phyloP scores from a whole-genome alignment of 2,113 vertebrate genomes.

The Scalopus aquaticus region DNA sequence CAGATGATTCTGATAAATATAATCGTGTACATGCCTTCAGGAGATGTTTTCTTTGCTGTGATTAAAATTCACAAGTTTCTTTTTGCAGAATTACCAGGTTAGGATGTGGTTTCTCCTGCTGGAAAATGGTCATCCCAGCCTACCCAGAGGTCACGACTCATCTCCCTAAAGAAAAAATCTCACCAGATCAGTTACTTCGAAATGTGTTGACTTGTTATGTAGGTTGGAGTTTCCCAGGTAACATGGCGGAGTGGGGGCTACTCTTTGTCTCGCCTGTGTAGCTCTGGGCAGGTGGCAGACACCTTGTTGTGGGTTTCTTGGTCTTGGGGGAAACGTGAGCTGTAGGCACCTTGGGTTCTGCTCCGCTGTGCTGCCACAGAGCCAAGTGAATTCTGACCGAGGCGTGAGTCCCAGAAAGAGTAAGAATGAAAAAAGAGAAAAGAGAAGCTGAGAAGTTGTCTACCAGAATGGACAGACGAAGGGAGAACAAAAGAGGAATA shows the following conservation, averaged over 20 bases:
- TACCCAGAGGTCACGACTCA: neutral
- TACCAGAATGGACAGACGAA: neutral
- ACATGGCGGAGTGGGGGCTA: neutral
- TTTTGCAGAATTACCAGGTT: neutral
- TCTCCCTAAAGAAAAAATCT: neutral
- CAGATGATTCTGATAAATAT: neutral
- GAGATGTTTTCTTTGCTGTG: neutral
- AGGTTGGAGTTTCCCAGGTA: neutral
- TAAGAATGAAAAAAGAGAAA: neutral
- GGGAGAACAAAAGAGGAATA: neutral
- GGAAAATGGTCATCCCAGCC: neutral
- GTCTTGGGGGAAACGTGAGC: neutral
- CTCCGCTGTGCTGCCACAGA: neutral
- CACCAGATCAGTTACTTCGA: neutral
- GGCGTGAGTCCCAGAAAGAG: neutral
- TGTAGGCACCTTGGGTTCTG: neutral
- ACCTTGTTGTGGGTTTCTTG: neutral
- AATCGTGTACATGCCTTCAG: neutral
- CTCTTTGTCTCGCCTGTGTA: neutral
- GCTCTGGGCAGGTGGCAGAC: neutral
- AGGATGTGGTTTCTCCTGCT: neutral
- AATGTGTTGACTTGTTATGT: neutral
- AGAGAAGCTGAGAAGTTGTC: neutral
- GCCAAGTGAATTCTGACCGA: neutral
- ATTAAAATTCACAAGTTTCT: conserved; percentile 18